Evolutionary conservation across 2,888 invertebrate species (phyloP), one percentile per base, ranked within the genome.

Genomic region (Sinopyrophorus schimmeli): DNA sequence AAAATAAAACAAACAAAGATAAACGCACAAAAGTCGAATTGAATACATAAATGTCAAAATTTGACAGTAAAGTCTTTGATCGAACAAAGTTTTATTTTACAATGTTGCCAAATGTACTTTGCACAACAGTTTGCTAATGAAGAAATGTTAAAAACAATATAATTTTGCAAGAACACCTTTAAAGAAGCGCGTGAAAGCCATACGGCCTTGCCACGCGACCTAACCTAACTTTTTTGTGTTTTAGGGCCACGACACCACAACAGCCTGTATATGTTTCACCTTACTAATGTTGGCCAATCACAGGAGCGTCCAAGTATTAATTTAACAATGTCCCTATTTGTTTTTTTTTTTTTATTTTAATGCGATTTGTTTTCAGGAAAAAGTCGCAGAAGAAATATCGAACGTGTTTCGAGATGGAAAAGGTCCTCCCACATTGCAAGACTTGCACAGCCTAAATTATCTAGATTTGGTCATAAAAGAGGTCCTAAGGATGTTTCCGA

Each of bases 381-480:
- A 68, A 9, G 74, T 76, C 0, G 62, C 74, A 0, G 67, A 76
- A 44, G 77, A 78, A 58, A 58, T 76, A 27, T 69, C 74, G n/a
- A 64, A 67, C 10, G 76, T 77, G 44, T 75, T 77, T 35, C 73
- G 70, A 3, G 71, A 75, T 52, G 60, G 64, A 1, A 76, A 74
- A 0, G 74, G 79, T 1, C 64, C 76, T 0, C 75, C 77, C 0
- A 77, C 74, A 1, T 77, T 80, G 70, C 76, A 77, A 31, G 80
- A 81, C 51, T 68, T 85, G 5, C 68, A 78, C 54, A 76, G 79
- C 40, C 77, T 85, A 77, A 76, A 77, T 39, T 84, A 82, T 55
- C 71, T 84, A 51, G 86, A 85, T 57, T 76, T 78, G 54, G 83
- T 82, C 57, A 80, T 85, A 31, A 85, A 85, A 62, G 84, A 85